Evolutionary conservation across 2,797 vertebrate genomes (phyloP).

Genomic region (Vespertilio murinus): DNA sequence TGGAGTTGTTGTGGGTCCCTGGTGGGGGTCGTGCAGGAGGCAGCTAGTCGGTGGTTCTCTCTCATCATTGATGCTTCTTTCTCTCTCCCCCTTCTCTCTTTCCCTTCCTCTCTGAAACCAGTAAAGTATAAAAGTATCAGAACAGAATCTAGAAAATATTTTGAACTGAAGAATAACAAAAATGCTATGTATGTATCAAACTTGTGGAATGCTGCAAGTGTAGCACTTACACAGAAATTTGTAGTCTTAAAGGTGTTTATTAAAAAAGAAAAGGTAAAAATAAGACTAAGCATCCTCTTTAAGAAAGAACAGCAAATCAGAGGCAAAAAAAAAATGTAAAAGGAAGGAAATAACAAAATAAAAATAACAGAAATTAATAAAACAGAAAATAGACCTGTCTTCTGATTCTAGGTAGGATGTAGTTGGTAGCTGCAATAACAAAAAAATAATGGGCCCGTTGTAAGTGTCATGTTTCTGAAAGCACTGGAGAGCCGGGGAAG

Average conservation of each 20-base stretch:
- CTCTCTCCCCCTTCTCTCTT: no score
- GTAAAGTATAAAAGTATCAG: not conserved
- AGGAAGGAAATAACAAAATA: not conserved
- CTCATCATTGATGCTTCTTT: no score
- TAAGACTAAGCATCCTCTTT: not conserved
- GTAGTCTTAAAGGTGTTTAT: not conserved
- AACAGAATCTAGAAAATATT: constrained; percentile 24
- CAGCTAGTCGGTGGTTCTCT: no score
- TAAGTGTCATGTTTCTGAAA: not conserved
- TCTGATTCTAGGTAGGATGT: not conserved
- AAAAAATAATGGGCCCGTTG: not conserved
- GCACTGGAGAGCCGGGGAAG: not conserved
- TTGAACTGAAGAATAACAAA: constrained; percentile 21
- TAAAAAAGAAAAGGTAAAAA: not conserved
- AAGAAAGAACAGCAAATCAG: not conserved
- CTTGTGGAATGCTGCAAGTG: not conserved
- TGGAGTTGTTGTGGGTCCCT: no score
- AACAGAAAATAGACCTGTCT: not conserved
- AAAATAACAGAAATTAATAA: not conserved
- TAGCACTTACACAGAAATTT: not conserved
- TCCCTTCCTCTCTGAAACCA: no score
- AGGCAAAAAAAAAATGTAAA: not conserved
- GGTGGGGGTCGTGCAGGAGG: no score
- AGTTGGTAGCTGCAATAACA: not conserved
- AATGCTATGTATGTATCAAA: not conserved